These are phyloP conservation scores for Mechanitis messenoides DNA, from an alignment of 2,888 invertebrate species.

Conservation along the genomic window DNA sequence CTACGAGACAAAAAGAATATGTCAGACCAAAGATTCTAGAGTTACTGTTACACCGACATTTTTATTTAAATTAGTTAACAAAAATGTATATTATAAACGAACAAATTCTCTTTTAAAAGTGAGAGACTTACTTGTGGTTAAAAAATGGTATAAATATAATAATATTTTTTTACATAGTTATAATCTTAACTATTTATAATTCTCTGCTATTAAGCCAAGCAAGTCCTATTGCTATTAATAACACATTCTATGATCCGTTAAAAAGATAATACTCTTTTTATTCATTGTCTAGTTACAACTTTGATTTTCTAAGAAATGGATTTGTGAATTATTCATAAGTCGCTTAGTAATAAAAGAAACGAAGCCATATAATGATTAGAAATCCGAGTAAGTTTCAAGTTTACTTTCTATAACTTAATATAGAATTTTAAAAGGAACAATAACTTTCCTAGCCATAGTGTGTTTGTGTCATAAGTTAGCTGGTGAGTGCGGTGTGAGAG, in stretches of 20 bases:
- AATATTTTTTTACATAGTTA: too few species aligned
- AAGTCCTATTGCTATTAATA: slow-evolving; percentile 8
- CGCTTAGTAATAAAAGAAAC: slow-evolving; percentile 17
- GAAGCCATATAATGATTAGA: background rate
- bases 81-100: too few species aligned
- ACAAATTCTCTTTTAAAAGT: too few species aligned
- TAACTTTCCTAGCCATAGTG: too few species aligned
- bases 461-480: too few species aligned
- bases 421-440: too few species aligned
- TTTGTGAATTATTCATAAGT: slow-evolving; percentile 19
- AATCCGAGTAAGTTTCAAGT: too few species aligned
- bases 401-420: too few species aligned
- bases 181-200: too few species aligned
- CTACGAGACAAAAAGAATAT: slow-evolving; percentile 63
- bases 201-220: background rate
- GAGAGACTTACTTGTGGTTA: too few species aligned
- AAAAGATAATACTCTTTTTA: background rate
- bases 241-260: slow-evolving; percentile 4
- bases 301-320: slow-evolving; percentile 17
- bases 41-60: slow-evolving; percentile 19
- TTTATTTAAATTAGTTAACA: too few species aligned
- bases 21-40: slow-evolving; percentile 9
- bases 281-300: background rate
- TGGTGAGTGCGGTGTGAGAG: slow-evolving; percentile 29
- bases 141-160: too few species aligned